These are phyloP conservation scores for Eupleurogrammus muticus DNA, from an alignment of 2,797 vertebrate species.

Conservation along the genomic window DNA sequence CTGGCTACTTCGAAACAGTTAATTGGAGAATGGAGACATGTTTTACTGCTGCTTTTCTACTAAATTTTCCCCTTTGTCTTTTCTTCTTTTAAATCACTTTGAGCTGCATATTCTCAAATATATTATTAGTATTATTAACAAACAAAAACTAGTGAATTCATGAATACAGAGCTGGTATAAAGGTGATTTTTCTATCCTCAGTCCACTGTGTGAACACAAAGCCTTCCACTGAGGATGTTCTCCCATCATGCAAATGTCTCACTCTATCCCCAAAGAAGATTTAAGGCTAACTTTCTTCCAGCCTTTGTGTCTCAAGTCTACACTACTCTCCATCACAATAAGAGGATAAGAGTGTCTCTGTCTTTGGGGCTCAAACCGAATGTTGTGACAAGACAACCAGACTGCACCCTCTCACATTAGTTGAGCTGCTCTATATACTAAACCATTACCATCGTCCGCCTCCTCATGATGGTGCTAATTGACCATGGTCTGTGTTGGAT, in stretches of 20 bases:
- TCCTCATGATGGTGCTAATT: neutral
- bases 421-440: constrained; percentile 11
- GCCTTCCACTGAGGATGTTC: constrained; percentile 25
- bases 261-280: constrained; percentile 55
- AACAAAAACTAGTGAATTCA: neutral
- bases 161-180: neutral
- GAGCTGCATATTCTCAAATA: neutral
- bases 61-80: neutral
- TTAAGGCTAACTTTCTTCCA: constrained; percentile 54
- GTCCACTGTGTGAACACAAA: constrained; percentile 20
- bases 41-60: no score
- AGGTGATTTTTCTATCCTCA: constrained; percentile 14
- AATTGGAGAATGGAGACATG: no score
- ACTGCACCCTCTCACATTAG: constrained; percentile 51
- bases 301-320: constrained; percentile 43
- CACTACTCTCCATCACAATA: constrained; percentile 65
- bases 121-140: neutral
- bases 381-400: constrained; percentile 65
- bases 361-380: constrained; percentile 57
- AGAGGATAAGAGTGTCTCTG: constrained; percentile 66
- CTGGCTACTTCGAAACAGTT: no score
- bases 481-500: neutral
- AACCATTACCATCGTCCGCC: neutral
- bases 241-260: constrained; percentile 41
- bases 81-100: constrained; percentile 2